Percentiles rank a stretch among this genome's conserved stretches.
These are phyloP conservation scores for Dascillus cervinus DNA, from an alignment of 2,888 invertebrate genomes.

Conservation along the genomic window DNA sequence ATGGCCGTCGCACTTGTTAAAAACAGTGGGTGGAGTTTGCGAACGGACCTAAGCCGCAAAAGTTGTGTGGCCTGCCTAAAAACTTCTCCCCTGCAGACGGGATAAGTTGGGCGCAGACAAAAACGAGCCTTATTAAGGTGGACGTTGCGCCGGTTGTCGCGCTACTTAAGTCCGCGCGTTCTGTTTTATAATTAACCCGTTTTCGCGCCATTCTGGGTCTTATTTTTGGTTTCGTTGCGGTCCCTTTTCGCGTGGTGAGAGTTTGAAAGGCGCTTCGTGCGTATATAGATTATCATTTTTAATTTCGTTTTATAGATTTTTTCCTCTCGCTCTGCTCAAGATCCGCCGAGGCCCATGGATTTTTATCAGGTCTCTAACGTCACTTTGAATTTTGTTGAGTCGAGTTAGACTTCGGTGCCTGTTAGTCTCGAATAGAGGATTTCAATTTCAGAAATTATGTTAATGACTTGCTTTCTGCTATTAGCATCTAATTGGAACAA, in stretches of 20 bases:
- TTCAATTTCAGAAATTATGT: no score
- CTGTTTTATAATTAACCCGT: slow-evolving; percentile 41
- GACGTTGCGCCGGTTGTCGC: slow-evolving; percentile 30
- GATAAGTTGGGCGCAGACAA: slow-evolving; percentile 23
- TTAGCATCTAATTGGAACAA: no score
- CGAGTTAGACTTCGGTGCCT: no score
- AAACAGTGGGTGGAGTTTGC: slow-evolving; percentile 42
- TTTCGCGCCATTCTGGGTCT: slow-evolving; percentile 41
- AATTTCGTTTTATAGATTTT: slow-evolving; percentile 23
- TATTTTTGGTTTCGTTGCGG: slow-evolving; percentile 33
- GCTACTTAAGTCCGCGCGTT: slow-evolving; percentile 35
- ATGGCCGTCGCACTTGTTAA: slow-evolving; percentile 38
- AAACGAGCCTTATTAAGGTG: slow-evolving; percentile 34
- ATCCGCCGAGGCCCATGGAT: no score
- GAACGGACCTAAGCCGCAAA: slow-evolving; percentile 41
- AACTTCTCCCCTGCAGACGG: slow-evolving; percentile 34
- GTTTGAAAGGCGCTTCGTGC: slow-evolving; percentile 32
- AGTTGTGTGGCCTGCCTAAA: slow-evolving; percentile 43
- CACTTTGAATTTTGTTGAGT: no score
- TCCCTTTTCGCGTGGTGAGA: slow-evolving; percentile 30
- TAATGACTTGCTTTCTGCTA: no score
- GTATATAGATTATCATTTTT: slow-evolving; percentile 28
- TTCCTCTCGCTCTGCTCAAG: no score
- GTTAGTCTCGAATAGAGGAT: no score
- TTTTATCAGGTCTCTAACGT: no score